phyloP scores from a whole-genome alignment of 2,888 invertebrate species.

The Agrypnus murinus region DNA sequence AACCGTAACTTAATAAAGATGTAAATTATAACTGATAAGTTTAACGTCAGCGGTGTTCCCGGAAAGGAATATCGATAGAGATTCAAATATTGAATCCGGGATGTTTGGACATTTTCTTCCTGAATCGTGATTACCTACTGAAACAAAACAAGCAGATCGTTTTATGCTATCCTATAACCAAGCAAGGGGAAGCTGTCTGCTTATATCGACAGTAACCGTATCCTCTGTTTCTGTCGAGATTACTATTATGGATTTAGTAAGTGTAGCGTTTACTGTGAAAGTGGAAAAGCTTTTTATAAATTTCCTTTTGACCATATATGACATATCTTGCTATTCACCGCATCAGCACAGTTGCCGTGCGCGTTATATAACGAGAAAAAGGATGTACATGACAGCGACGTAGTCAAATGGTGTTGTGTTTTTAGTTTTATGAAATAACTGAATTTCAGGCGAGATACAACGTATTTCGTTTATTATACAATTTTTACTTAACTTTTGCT shows the following conservation, averaged over 20 bases:
- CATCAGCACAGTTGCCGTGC: too few species aligned
- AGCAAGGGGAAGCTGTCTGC: background rate
- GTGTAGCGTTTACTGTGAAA: background rate
- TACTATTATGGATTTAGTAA: slow-evolving; percentile 5
- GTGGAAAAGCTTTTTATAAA: background rate
- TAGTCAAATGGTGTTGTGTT: background rate
- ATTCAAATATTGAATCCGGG: background rate
- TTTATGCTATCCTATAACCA: slow-evolving; percentile 9
- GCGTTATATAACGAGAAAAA: background rate
- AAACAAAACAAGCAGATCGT: slow-evolving; percentile 14
- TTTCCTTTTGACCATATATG: background rate
- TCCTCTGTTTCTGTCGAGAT: slow-evolving; percentile 6
- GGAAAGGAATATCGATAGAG: background rate
- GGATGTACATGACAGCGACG: background rate
- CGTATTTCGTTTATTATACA: too few species aligned
- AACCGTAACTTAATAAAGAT: background rate
- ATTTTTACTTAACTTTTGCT: too few species aligned
- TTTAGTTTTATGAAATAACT: background rate
- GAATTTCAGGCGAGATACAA: background rate
- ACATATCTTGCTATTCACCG: background rate
- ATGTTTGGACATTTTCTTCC: slow-evolving; percentile 10
- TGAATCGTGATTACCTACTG: slow-evolving; percentile 10
- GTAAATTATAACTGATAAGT: slow-evolving; percentile 4
- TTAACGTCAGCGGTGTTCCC: background rate
- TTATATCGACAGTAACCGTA: slow-evolving; percentile 11